phyloP scores from a whole-genome alignment of 2,113 vertebrate genomes.

The Etheostoma cragini region DNA sequence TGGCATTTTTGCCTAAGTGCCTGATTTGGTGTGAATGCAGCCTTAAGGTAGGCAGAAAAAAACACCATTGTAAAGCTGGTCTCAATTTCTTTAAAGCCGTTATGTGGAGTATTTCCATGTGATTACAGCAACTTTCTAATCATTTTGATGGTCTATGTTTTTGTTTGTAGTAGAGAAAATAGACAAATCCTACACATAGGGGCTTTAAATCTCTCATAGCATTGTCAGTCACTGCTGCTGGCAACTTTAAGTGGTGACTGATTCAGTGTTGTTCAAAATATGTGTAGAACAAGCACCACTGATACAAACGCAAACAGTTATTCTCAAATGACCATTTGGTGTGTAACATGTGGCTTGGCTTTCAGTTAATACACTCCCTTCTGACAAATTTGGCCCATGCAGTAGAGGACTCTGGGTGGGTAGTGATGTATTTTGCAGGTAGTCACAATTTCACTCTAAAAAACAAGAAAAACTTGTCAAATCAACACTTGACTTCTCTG shows the following conservation, averaged over 20 bases:
- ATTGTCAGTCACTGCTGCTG: not conserved
- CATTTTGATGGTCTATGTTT: not conserved
- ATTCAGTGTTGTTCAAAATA: not conserved
- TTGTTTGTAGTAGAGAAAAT: not conserved
- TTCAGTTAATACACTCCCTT: not conserved
- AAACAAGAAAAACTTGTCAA: not conserved
- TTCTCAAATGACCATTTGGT: not conserved
- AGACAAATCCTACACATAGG: not conserved
- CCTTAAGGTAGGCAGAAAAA: not conserved
- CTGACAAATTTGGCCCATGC: not conserved
- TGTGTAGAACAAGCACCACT: not conserved
- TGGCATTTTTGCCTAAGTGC: no score
- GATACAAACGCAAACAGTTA: not conserved
- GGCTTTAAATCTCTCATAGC: not conserved
- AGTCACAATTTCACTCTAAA: slow-evolving; percentile 17
- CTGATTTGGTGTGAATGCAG: not conserved
- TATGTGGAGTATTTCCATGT: not conserved
- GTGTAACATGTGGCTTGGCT: not conserved
- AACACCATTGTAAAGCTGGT: not conserved
- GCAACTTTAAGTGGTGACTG: not conserved
- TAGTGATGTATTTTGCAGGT: slow-evolving; percentile 14
- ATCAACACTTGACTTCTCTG: not conserved
- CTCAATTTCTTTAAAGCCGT: not conserved
- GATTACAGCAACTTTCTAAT: not conserved
- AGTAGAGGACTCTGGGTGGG: not conserved